These are phyloP conservation scores for Diadophis punctatus DNA, from an alignment of 2,113 vertebrate genomes.

Conservation along the genomic window DNA sequence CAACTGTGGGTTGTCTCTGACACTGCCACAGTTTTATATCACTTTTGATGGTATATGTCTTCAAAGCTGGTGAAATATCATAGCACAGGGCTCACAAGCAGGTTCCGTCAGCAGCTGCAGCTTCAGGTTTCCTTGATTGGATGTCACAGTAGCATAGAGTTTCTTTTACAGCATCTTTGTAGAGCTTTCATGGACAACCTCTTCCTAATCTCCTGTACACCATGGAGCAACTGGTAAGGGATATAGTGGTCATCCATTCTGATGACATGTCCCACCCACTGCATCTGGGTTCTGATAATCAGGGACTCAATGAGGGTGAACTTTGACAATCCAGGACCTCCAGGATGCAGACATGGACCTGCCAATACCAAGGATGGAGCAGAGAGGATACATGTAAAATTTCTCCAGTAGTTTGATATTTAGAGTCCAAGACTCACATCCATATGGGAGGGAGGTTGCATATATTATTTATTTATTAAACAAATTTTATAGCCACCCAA, in stretches of 20 bases:
- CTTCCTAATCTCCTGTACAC: neutral
- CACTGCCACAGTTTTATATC: neutral
- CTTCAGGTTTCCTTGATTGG: neutral
- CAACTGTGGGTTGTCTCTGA: neutral
- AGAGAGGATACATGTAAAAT: neutral
- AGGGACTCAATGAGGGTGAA: neutral
- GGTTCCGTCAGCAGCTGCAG: neutral
- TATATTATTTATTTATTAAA: neutral
- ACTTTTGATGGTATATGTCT: neutral
- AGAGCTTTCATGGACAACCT: neutral
- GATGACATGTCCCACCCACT: neutral
- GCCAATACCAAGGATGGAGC: neutral
- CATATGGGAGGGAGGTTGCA: neutral
- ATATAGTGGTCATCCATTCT: neutral
- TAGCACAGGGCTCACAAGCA: neutral
- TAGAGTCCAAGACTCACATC: neutral
- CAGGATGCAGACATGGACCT: neutral
- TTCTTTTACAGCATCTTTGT: neutral
- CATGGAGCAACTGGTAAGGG: neutral
- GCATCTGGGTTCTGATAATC: neutral
- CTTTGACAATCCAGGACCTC: neutral
- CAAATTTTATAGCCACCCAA: neutral
- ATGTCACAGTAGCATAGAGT: neutral
- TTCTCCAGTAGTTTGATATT: neutral
- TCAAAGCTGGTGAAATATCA: neutral